A percentile compares a stretch with the other conserved stretches of the same genome.
phyloP scores from a whole-genome alignment of 2,888 invertebrate genomes.

The Campoplex capitator region DNA sequence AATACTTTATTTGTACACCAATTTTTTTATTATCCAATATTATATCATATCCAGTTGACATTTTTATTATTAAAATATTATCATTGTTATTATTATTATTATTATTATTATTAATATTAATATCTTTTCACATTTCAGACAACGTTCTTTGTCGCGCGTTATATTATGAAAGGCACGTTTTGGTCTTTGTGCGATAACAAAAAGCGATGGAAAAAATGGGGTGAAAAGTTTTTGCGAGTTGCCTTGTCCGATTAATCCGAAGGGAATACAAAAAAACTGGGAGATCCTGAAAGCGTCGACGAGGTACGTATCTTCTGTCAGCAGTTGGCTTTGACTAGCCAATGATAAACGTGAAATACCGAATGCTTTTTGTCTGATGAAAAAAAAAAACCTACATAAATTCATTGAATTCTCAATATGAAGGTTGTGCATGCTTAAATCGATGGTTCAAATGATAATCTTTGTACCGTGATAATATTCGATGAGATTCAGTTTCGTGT shows the following conservation, averaged over 20 bases:
- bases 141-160: background rate
- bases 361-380: constrained; percentile 4
- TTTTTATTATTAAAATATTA: no score
- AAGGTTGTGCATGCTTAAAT: background rate
- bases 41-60: background rate
- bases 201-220: background rate
- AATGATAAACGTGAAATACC: constrained; percentile 5
- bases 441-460: background rate
- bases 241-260: background rate
- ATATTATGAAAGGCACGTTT: background rate
- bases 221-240: background rate
- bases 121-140: background rate
- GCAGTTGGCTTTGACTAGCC: background rate
- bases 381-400: constrained; percentile 6
- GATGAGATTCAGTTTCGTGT: background rate
- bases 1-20: background rate
- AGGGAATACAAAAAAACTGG: constrained; percentile 1
- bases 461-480: background rate
- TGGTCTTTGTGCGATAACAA: background rate
- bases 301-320: background rate
- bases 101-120: background rate
- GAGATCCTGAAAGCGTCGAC: background rate
- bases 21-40: background rate
- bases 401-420: constrained; percentile 4
- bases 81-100: no score